Base-by-base conservation (phyloP, 2,888 invertebrate genomes). In the Cerastis leucographa region DNA sequence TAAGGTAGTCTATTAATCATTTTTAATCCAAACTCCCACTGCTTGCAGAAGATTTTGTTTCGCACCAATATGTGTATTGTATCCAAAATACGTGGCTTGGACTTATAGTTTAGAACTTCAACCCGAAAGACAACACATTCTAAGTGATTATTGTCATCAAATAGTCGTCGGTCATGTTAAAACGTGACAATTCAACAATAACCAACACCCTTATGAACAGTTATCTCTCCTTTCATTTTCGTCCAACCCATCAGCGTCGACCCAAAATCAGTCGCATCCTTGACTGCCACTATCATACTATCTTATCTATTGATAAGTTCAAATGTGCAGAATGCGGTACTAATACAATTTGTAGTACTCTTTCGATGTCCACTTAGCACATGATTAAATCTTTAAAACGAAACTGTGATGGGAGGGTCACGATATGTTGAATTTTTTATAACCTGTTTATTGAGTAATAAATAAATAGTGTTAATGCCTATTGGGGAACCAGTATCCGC, bases 291-390 rank as follows among this genome's bases (percentile, higher is more conserved):
- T 35, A 35, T 35, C 35, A 35, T 35, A 35, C 35, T 84, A 83
- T 83, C 83, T 84, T 62, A 84, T 83, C 83, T 74, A 25, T 67
- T 35, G 83, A 71, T 76, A 84, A 71, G 17, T 84, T 46, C 35
- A 51, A 29, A 56, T 72, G 70, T 46, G 71, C 69, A 69, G 19
- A 80, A 70, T 72, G 29, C 54, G 54, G 42, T 40, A 25, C 25
- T 62, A 17, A 72, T 61, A 70, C 22, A 69, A 59, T 69, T 81
- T 35, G 22, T 54, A 68, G 74, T 29, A 40, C 12, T 61, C 3
- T 44, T 51, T 51, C 1, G 49, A 44, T 59, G 6, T 73, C 2
- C 25, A 49, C 6, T 4, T 49, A 35, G 22, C 46, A 49, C 8
- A 17, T 54, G 59, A 51, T 51, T 49, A 42, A 65, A 29, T 51